phyloP scores from a whole-genome alignment of 2,888 invertebrate species.

The Lysandra coridon region DNA sequence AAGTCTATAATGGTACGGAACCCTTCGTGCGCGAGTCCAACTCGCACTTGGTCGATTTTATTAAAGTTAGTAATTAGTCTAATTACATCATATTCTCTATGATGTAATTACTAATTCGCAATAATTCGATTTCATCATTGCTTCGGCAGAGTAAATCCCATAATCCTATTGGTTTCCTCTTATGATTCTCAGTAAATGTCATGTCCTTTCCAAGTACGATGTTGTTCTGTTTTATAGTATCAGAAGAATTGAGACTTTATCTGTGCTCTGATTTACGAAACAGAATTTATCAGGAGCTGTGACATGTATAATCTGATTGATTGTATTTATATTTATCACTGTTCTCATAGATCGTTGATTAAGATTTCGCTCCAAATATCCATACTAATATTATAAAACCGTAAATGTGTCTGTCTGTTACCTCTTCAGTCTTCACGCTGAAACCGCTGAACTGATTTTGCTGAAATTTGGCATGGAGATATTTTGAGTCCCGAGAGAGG shows the following conservation, averaged over 20 bases:
- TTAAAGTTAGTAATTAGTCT: too few relatives aligned
- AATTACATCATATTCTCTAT: not conserved
- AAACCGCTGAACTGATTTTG: too few relatives aligned
- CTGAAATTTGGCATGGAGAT: too few relatives aligned
- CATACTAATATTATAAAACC: not conserved
- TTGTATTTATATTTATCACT: conserved; percentile 8
- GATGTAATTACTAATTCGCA: not conserved
- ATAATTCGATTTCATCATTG: not conserved
- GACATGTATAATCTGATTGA: conserved; percentile 3
- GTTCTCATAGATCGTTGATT: not conserved
- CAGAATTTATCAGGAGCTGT: not conserved
- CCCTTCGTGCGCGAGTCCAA: too few relatives aligned
- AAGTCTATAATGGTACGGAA: too few relatives aligned
- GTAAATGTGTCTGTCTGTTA: too few relatives aligned
- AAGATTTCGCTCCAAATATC: not conserved
- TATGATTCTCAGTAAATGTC: not conserved
- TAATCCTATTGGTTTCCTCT: not conserved
- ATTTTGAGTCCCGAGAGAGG: too few relatives aligned
- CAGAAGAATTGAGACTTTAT: not conserved
- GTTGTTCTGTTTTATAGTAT: not conserved
- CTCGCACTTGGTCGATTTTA: too few relatives aligned
- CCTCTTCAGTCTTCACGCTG: too few relatives aligned
- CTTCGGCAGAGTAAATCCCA: not conserved
- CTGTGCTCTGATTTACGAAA: not conserved
- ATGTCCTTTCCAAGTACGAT: not conserved